These are phyloP conservation scores for Euglossa dilemma DNA, from an alignment of 1,140 invertebrate genomes.

Conservation along the genomic window DNA sequence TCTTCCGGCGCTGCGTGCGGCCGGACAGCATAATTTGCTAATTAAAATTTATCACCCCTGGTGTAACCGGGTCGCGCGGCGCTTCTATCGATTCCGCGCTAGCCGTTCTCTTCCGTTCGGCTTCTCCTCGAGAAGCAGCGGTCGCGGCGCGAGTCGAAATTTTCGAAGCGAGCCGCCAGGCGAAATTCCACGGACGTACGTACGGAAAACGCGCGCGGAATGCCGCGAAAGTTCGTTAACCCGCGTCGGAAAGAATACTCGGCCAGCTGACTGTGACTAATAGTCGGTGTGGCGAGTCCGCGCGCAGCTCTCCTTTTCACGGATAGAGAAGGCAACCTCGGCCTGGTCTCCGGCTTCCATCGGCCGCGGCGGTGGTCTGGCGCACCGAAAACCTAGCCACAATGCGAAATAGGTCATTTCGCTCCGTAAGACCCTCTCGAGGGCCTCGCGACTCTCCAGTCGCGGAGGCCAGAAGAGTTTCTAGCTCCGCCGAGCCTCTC, in stretches of 20 bases:
- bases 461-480: background rate
- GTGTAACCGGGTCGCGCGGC: background rate
- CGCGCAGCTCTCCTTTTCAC: no score
- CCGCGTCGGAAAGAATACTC: background rate
- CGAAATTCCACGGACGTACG: background rate
- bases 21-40: background rate
- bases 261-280: background rate
- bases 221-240: background rate
- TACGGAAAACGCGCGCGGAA: background rate
- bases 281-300: background rate
- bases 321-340: background rate
- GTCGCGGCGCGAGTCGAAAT: background rate
- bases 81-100: background rate
- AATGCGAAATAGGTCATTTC: slow-evolving; percentile 37
- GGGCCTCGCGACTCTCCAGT: slow-evolving; percentile 21
- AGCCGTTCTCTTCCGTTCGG: no score
- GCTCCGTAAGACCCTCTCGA: background rate
- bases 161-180: background rate
- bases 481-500: slow-evolving; percentile 16
- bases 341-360: background rate
- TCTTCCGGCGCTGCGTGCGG: background rate
- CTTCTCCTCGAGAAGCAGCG: no score
- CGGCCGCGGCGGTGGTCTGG: background rate
- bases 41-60: slow-evolving; percentile 7
- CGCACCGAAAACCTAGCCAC: slow-evolving; percentile 17